Evolutionary conservation across 2,797 vertebrate genomes (phyloP), one percentile per base, ranked within the genome.

Genomic region (Delichon dasypus): DNA sequence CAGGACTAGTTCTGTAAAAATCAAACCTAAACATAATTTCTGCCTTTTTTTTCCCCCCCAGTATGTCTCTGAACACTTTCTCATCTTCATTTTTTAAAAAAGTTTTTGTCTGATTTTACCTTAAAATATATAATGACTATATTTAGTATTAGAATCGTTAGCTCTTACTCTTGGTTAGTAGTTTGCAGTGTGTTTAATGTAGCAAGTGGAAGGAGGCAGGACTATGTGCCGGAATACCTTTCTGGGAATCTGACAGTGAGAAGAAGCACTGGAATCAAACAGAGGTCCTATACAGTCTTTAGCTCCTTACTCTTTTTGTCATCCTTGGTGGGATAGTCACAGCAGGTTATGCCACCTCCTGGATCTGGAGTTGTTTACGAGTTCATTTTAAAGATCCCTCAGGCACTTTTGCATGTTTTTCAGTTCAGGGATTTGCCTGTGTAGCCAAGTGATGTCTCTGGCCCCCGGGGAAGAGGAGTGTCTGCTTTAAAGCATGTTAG

Each of bases 391-490:
- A 88, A 78, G 66, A 90, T 68, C n/a, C 72, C 70, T 89, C 26
- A 66, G 85, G 93, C 68, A 16, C 14, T 89, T 38, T 80, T 85
- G 51, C 47, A 5, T 73, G 53, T 86, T 88, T 94, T 4, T 20
- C 76, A 85, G 68, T 83, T 38, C 1, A 1, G 60, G 61, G 72
- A 74, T 45, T 79, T 93, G 74, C 72, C 55, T 53, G 42, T 58
- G 53, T 72, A 88, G 68, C 2, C 3, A 85, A 88, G 38, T 61
- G 50, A 53, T 82, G 71, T 64, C 60, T 88, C 74, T 90, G 64
- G 60, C 86, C 90, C 45, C 29, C 42, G 11, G 84, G 94, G 62
- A 94, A 88, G 76, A 81, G 76, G 82, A 86, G 58, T 87, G 81
- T 75, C 81, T 40, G 53, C 61, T 90, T 72, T 87, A 90, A 85